These are phyloP conservation scores for Xyrichtys novacula DNA, from an alignment of 2,797 vertebrate genomes.

Conservation along the genomic window DNA sequence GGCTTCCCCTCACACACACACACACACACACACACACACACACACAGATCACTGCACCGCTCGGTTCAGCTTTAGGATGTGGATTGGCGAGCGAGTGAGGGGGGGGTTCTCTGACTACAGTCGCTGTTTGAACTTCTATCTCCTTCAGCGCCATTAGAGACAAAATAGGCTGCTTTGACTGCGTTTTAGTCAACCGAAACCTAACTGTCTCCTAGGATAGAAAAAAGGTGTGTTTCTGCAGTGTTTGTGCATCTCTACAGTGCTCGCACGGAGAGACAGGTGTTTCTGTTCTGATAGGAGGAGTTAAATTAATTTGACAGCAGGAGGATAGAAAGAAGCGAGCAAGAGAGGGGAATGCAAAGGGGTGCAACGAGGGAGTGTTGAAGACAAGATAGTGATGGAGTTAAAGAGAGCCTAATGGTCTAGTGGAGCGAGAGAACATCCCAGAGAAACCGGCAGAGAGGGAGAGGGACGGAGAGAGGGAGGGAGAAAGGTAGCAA, in stretches of 20 bases:
- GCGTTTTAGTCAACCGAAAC: constrained; percentile 3
- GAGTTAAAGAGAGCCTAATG: constrained; percentile 65
- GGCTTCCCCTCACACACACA: constrained; percentile 68
- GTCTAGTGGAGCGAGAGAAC: constrained; percentile 65
- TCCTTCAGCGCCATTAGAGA: constrained; percentile 18
- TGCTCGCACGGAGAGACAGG: constrained; percentile 37
- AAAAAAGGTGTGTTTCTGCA: constrained; percentile 14
- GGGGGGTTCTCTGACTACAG: constrained; percentile 41
- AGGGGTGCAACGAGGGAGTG: constrained; percentile 40
- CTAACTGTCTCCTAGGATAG: not conserved
- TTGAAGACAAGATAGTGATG: constrained; percentile 44
- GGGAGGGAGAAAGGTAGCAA: constrained; percentile 17
- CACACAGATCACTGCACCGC: constrained; percentile 47
- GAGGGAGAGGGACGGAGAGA: not conserved
- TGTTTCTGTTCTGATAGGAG: constrained; percentile 54
- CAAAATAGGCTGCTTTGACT: not conserved
- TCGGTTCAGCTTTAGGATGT: constrained; percentile 51
- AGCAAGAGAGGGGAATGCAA: constrained; percentile 28
- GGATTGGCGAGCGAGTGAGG: constrained; percentile 25
- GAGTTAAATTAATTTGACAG: constrained; percentile 52
- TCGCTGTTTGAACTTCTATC: constrained; percentile 45
- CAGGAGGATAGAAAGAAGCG: constrained; percentile 39
- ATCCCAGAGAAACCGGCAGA: constrained; percentile 38
- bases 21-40: constrained; percentile 41
- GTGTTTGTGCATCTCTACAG: constrained; percentile 25